Evolutionary conservation across 2,888 invertebrate species (phyloP).

Genomic region (Eilema griseolum): DNA sequence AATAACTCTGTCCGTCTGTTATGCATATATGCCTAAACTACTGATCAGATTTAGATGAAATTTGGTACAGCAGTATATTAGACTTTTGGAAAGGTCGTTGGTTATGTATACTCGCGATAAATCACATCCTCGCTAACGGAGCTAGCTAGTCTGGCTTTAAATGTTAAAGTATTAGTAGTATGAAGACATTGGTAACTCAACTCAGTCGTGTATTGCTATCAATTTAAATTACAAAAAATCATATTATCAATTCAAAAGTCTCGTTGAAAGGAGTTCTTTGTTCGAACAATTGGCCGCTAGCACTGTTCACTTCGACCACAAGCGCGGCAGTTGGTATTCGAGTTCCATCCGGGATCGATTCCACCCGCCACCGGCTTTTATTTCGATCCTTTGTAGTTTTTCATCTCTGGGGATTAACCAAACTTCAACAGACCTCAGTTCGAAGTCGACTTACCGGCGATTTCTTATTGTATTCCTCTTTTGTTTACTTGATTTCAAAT

Average conservation of each 20-base stretch:
- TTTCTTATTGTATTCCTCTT: conserved; percentile 67
- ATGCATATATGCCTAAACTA: no score
- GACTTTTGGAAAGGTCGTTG: no score
- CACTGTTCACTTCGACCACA: conserved; percentile 49
- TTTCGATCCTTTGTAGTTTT: conserved; percentile 78
- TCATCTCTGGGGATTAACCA: conserved; percentile 82
- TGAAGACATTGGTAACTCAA: not conserved
- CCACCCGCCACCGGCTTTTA: conserved; percentile 68
- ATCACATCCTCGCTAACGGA: no score
- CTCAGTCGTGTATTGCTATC: not conserved
- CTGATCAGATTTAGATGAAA: no score
- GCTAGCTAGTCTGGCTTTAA: no score
- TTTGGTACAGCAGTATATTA: no score
- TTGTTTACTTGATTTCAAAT: conserved; percentile 53
- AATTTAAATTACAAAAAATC: conserved; percentile 9
- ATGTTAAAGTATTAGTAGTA: no score
- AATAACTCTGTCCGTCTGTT: no score
- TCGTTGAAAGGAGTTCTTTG: conserved; percentile 14
- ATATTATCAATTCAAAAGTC: conserved; percentile 5
- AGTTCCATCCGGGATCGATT: conserved; percentile 74
- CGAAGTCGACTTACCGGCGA: conserved; percentile 59
- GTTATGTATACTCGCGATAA: no score
- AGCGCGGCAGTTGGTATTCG: conserved; percentile 65
- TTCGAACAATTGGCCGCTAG: conserved; percentile 45
- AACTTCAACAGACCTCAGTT: conserved; percentile 67